These are phyloP conservation scores for Heliconius erato DNA, from an alignment of 2,888 invertebrate species.

Conservation along the genomic window DNA sequence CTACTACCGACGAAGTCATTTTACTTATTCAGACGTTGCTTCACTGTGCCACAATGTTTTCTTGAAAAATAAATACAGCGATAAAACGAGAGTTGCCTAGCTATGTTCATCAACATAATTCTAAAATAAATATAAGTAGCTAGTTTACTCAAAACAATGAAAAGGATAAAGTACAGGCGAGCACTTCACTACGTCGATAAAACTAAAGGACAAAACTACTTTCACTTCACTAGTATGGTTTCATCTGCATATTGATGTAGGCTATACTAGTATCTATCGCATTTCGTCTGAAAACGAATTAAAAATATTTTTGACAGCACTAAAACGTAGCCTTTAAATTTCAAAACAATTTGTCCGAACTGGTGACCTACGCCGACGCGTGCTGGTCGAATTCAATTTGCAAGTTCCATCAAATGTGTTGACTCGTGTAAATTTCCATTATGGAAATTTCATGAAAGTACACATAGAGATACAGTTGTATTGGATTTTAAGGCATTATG, in stretches of 20 bases:
- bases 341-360: slow-evolving; percentile 18
- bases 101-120: background rate
- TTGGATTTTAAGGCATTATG: slow-evolving; percentile 2
- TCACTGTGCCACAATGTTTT: too few species aligned
- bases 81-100: background rate
- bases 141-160: background rate
- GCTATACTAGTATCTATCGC: too few species aligned
- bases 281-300: background rate
- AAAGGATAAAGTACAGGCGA: background rate
- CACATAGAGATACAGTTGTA: background rate
- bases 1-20: too few species aligned
- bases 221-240: too few species aligned
- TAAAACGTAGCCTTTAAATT: slow-evolving; percentile 7
- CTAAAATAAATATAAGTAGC: background rate
- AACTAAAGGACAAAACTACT: too few species aligned
- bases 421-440: slow-evolving; percentile 40
- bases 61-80: background rate
- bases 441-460: slow-evolving; percentile 35
- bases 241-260: too few species aligned
- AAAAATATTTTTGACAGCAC: slow-evolving; percentile 9
- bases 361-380: slow-evolving; percentile 11
- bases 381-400: slow-evolving; percentile 36
- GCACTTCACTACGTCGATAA: background rate
- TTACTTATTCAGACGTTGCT: too few species aligned
- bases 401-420: background rate